Evolutionary conservation across 2,888 invertebrate genomes (phyloP).

Genomic region (Sthenelais limicola): DNA sequence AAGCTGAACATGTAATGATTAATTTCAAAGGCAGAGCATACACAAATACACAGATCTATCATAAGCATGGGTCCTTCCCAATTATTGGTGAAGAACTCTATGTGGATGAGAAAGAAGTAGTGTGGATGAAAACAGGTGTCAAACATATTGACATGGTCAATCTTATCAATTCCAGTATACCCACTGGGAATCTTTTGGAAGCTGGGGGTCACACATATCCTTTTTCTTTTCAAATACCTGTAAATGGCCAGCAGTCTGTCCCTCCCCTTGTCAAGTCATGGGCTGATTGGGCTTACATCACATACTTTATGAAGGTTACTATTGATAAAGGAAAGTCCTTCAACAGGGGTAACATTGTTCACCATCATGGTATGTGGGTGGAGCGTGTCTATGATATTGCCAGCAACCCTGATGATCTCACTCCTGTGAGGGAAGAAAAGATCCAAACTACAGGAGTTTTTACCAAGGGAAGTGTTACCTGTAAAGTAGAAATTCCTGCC

Average conservation of each 20-base stretch:
- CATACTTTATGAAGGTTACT: slow-evolving; percentile 25
- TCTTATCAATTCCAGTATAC: neutral
- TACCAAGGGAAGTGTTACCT: neutral
- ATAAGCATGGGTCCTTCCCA: neutral
- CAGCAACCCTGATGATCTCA: neutral
- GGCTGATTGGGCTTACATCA: slow-evolving; percentile 3
- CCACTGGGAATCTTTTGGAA: neutral
- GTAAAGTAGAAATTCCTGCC: neutral
- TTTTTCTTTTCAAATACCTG: slow-evolving; percentile 13
- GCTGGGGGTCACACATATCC: slow-evolving; percentile 20
- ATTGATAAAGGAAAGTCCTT: slow-evolving; percentile 17
- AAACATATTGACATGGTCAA: neutral
- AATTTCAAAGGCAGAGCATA: slow-evolving; percentile 24
- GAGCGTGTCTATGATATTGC: slow-evolving; percentile 5
- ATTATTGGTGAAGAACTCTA: no score
- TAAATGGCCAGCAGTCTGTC: neutral
- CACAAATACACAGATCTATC: slow-evolving; percentile 2
- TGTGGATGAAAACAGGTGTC: slow-evolving; percentile 11
- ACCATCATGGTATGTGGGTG: slow-evolving; percentile 4
- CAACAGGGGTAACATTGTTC: slow-evolving; percentile 7
- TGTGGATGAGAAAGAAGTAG: neutral
- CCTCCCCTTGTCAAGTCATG: slow-evolving; percentile 3
- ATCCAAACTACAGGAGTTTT: slow-evolving; percentile 19
- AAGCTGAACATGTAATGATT: slow-evolving; percentile 1
- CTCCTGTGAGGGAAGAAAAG: neutral